Conservation (phyloP, 2,888 invertebrate genomes). For the Glaucopsyche alexis region DNA sequence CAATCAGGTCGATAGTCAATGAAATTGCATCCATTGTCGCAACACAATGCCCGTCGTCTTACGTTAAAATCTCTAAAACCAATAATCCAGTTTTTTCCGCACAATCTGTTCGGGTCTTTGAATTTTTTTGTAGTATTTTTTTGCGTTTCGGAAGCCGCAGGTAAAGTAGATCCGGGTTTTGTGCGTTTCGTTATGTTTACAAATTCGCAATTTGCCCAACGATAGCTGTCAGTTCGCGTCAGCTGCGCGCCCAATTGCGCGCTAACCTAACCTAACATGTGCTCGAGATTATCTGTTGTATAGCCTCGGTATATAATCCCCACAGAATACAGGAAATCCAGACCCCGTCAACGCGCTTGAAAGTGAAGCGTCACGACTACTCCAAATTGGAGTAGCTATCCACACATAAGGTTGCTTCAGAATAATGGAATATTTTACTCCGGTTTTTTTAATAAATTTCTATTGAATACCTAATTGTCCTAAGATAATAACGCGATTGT, state of each 20-base stretch:
- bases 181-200: conserved; percentile 72
- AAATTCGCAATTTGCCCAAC: conserved; percentile 70
- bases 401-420: too few species aligned
- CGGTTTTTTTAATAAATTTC: too few species aligned
- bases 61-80: conserved; percentile 52
- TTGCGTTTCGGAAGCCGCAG: conserved; percentile 78
- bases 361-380: too few species aligned
- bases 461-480: too few species aligned
- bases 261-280: neutral
- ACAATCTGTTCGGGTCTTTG: conserved; percentile 69
- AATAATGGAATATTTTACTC: too few species aligned
- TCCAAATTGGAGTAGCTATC: too few species aligned
- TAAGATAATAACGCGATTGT: too few species aligned
- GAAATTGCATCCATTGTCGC: conserved; percentile 48
- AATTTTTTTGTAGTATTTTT: conserved; percentile 66
- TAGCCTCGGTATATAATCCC: neutral
- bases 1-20: conserved; percentile 66
- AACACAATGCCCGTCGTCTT: conserved; percentile 38
- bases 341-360: too few species aligned
- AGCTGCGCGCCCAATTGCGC: conserved; percentile 67
- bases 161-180: conserved; percentile 75
- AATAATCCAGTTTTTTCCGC: conserved; percentile 68
- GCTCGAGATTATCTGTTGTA: conserved; percentile 1
- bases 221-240: conserved; percentile 72
- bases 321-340: too few species aligned